Evolutionary conservation across 2,888 invertebrate genomes (phyloP).

Genomic region (Uloborus plumipes): DNA sequence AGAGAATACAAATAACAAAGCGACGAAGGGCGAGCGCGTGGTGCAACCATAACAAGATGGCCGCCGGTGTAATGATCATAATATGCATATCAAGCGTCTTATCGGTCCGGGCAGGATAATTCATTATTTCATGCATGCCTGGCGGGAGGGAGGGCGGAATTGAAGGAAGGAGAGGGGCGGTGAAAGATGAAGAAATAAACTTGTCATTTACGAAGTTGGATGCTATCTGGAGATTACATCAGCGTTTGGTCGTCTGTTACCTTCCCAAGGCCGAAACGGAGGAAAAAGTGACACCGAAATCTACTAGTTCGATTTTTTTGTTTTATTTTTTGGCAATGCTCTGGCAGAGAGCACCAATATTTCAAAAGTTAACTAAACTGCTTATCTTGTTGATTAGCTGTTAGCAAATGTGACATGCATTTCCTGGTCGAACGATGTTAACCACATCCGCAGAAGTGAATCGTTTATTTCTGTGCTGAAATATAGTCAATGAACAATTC

Average conservation of each 20-base stretch:
- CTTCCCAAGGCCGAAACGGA: conserved; percentile 16
- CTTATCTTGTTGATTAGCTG: too few species aligned
- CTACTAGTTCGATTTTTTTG: too few species aligned
- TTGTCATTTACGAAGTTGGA: conserved; percentile 30
- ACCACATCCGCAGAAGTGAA: too few species aligned
- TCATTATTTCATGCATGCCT: conserved; percentile 51
- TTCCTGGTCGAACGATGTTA: too few species aligned
- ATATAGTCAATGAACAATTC: too few species aligned
- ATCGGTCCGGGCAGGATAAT: conserved; percentile 42
- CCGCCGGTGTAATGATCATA: conserved; percentile 40
- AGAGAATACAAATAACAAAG: conserved; percentile 14
- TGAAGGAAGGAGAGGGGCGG: conserved; percentile 26
- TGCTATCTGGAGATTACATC: background rate
- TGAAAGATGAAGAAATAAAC: conserved; percentile 40
- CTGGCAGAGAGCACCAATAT: too few species aligned
- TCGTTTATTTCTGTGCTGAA: too few species aligned
- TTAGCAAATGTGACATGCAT: too few species aligned
- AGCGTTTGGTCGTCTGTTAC: background rate
- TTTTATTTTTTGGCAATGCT: too few species aligned
- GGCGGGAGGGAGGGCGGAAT: background rate
- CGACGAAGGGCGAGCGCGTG: conserved; percentile 24
- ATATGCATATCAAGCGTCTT: conserved; percentile 53
- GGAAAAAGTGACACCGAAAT: background rate
- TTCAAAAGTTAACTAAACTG: too few species aligned
- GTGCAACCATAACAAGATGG: conserved; percentile 30